Evolutionary conservation across 2,797 vertebrate species (phyloP), one percentile per base, ranked within the genome.

Genomic region (Lepilemur ruficaudatus): DNA sequence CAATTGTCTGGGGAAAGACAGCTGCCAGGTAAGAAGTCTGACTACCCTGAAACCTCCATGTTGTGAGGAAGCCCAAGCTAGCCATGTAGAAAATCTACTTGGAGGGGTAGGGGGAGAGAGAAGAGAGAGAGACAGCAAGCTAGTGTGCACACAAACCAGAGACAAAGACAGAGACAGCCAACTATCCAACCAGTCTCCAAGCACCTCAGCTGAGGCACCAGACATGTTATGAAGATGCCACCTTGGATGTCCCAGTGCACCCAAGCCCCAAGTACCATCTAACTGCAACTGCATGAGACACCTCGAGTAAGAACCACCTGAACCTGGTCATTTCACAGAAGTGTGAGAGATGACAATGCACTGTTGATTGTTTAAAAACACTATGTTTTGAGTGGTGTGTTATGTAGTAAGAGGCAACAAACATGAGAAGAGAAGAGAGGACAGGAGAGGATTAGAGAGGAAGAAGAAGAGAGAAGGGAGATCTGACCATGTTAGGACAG

Each of bases 31-130:
- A 48, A 20, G 59, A 91, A n/a, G 61, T 28, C 12, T 7, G 20
- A 46, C 11, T 65, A 41, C 38, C 12, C 57, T 23, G 80, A 72
- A 50, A 22, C 65, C 4, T 30, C 65, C 61, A 30, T 18, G 20
- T 41, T 52, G 63, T 28, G 32, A 90, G 41, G 41, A 96, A 90
- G 63, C 10, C 35, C 80, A 90, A 52, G 85, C 30, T 32, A 67
- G 50, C 63, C 28, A n/a, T 0, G 10, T 4, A 65, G 61, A n/a
- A 48, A 87, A 14, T 48, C 35, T n/a, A 22, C 25, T 12, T 6
- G 23, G 61, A n/a, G 2, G 84, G 11, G 17, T 32, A 2, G 3
- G 5, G 22, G 41, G 1, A 63, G n/a, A 52, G 18, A 38, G 57
- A 67, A 18, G 35, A 72, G 38, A 41, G 69, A 41, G 18, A 69